phyloP scores from a whole-genome alignment of 2,888 invertebrate species.

The Trichopria drosophilae region DNA sequence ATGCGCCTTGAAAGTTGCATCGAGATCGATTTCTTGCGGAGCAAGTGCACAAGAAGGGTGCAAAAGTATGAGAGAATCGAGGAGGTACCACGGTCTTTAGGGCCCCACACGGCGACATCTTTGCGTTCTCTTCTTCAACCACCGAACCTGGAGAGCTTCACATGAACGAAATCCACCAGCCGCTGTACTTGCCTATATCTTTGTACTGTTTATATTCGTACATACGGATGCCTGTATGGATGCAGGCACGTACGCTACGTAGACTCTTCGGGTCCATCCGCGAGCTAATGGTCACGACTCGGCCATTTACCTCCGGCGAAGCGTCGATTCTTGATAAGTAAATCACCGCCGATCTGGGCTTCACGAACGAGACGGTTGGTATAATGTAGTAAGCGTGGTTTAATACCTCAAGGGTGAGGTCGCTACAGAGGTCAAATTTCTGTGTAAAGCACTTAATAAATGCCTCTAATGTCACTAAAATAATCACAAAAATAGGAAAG shows the following conservation, averaged over 20 bases:
- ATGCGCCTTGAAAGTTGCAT: too few species aligned
- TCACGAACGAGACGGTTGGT: conserved; percentile 60
- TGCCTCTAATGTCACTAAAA: too few species aligned
- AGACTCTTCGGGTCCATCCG: conserved; percentile 37
- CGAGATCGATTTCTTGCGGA: too few species aligned
- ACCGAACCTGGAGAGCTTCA: too few species aligned
- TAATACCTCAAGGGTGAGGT: conserved; percentile 49
- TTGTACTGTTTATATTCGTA: too few species aligned
- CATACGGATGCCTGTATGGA: background rate
- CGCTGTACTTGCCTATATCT: too few species aligned
- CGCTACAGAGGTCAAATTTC: too few species aligned
- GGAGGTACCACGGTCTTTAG: background rate
- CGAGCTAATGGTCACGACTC: conserved; percentile 65
- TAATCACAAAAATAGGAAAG: too few species aligned
- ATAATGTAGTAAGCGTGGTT: conserved; percentile 12
- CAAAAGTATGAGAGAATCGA: too few species aligned
- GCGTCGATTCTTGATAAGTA: conserved; percentile 63
- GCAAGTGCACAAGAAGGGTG: too few species aligned
- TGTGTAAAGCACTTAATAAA: too few species aligned
- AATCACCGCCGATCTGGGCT: conserved; percentile 65
- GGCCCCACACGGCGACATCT: conserved; percentile 44
- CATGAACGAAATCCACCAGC: too few species aligned
- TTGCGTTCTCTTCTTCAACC: conserved; percentile 18
- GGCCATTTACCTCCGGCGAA: conserved; percentile 67
- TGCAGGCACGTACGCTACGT: background rate